These are phyloP conservation scores for Xylocopa sonorina DNA, from an alignment of 1,140 invertebrate species.

Conservation along the genomic window DNA sequence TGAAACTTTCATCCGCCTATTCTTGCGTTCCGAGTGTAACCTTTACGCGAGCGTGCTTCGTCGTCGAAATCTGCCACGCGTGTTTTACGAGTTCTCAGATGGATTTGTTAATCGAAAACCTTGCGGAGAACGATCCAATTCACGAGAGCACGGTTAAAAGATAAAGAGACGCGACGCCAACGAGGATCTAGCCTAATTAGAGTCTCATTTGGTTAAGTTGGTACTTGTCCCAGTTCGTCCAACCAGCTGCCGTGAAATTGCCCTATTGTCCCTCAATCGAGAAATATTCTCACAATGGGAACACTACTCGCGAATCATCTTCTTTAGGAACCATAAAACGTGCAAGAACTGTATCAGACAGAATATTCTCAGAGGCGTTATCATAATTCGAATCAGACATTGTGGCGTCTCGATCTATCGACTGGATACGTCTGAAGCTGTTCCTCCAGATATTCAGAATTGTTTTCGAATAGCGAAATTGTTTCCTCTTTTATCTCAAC, in stretches of 20 bases:
- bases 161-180: conserved; percentile 46
- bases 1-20: too few species aligned
- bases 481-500: too few species aligned
- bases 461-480: too few species aligned
- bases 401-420: too few species aligned
- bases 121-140: conserved; percentile 4
- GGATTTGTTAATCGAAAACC: neutral
- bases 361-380: too few species aligned
- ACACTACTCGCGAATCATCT: neutral
- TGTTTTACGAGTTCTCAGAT: neutral
- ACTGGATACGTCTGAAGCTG: too few species aligned
- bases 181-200: conserved; percentile 61
- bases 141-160: conserved; percentile 13
- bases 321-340: neutral
- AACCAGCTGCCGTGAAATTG: conserved; percentile 26
- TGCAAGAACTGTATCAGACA: too few species aligned
- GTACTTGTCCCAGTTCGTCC: conserved; percentile 66
- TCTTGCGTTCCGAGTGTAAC: neutral
- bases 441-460: too few species aligned
- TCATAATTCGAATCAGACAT: too few species aligned
- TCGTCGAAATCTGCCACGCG: neutral
- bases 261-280: neutral
- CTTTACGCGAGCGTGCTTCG: neutral
- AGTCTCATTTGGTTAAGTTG: conserved; percentile 69
- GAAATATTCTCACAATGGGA: neutral